These are phyloP conservation scores for Mythimna pallens DNA, from an alignment of 2,888 invertebrate genomes.

Conservation along the genomic window DNA sequence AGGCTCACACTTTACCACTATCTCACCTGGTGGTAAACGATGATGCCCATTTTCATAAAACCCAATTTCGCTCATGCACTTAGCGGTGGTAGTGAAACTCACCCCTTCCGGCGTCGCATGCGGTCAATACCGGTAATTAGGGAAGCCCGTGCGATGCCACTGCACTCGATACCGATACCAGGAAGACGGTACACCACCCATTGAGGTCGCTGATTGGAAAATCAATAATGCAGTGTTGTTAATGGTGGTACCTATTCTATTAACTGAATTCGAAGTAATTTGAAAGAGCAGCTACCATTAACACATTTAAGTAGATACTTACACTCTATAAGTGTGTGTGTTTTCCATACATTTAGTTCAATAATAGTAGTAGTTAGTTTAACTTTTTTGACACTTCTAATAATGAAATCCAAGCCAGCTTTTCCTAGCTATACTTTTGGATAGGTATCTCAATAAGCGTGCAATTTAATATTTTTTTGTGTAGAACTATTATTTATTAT, in stretches of 20 bases:
- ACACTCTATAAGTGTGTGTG: background rate
- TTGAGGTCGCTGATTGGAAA: slow-evolving; percentile 27
- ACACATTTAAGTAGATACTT: background rate
- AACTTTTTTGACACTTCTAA: background rate
- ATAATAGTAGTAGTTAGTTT: background rate
- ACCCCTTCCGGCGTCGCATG: slow-evolving; percentile 33
- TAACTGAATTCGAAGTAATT: background rate
- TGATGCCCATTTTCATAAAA: background rate
- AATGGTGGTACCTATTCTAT: background rate
- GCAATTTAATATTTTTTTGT: no score
- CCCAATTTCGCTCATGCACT: background rate
- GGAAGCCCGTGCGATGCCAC: slow-evolving; percentile 60
- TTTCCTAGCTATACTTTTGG: background rate
- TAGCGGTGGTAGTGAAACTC: background rate
- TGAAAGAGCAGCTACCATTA: background rate
- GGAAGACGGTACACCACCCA: slow-evolving; percentile 39
- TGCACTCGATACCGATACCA: slow-evolving; percentile 36
- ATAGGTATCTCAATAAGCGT: background rate
- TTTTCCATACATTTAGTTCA: background rate
- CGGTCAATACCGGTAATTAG: slow-evolving; percentile 61
- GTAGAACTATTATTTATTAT: no score
- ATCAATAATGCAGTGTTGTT: slow-evolving; percentile 41
- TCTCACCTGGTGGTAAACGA: no score
- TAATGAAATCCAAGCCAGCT: background rate
- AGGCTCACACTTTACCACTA: no score